These are phyloP conservation scores for Nemopilema nomurai DNA, from an alignment of 30 jellyfish, hydroid and myxozoan species.

Conservation along the genomic window DNA sequence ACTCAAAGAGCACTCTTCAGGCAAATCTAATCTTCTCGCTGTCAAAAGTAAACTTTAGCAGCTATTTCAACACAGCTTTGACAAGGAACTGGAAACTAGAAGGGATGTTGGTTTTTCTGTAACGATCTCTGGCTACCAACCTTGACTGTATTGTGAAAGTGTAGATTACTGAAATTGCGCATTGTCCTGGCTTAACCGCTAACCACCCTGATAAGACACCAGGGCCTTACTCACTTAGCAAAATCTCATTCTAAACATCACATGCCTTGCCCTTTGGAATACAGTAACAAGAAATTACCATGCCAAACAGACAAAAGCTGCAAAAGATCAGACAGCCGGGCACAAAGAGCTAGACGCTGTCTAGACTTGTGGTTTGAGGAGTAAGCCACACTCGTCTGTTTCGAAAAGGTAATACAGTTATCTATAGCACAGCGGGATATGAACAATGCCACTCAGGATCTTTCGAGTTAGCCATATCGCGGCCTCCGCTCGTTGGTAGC, in stretches of 20 bases:
- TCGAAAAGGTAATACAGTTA: conserved; percentile 20
- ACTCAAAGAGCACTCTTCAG: not conserved
- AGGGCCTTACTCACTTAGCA: conserved; percentile 3
- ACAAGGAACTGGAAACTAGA: not conserved
- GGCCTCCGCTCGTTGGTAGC: no score
- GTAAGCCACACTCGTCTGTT: conserved; percentile 32
- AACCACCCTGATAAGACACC: not conserved
- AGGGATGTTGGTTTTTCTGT: not conserved
- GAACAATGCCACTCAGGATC: not conserved
- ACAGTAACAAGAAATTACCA: conserved; percentile 15
- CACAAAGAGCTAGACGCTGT: conserved; percentile 46
- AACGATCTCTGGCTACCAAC: not conserved
- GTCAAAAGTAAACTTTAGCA: not conserved
- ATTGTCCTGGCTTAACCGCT: conserved; percentile 14
- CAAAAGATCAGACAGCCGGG: conserved; percentile 12
- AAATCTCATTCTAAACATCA: conserved; percentile 11
- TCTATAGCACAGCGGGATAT: conserved; percentile 32
- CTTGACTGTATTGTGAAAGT: not conserved
- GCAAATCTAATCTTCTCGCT: not conserved
- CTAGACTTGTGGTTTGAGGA: conserved; percentile 68
- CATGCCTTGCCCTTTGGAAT: not conserved
- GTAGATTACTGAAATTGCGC: not conserved
- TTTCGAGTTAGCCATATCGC: not conserved
- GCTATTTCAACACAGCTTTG: not conserved
- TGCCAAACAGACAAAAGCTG: conserved; percentile 27